These are phyloP conservation scores for Syrista parreyssii DNA, from an alignment of 2,888 invertebrate species.

Conservation along the genomic window DNA sequence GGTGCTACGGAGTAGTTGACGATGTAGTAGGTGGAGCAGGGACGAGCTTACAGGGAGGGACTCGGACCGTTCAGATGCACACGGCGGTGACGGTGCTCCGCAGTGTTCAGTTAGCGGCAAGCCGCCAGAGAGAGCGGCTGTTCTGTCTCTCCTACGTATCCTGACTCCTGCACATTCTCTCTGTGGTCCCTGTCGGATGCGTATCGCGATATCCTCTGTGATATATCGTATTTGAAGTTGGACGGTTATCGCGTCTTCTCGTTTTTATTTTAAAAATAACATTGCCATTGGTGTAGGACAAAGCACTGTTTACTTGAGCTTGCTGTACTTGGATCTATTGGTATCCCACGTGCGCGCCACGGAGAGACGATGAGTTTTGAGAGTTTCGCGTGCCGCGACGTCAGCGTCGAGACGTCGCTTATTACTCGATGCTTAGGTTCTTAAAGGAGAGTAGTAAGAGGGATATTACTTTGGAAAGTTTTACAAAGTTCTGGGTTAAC, in stretches of 20 bases:
- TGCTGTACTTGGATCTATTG: background rate
- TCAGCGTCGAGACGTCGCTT: background rate
- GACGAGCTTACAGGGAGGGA: slow-evolving; percentile 25
- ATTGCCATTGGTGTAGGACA: background rate
- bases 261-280: background rate
- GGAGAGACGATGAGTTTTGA: background rate
- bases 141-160: background rate
- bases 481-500: background rate
- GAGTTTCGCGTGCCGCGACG: background rate
- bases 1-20: background rate
- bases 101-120: slow-evolving; percentile 62
- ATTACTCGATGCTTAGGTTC: background rate
- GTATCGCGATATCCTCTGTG: background rate
- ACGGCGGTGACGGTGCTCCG: slow-evolving; percentile 54
- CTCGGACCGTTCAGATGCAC: slow-evolving; percentile 45
- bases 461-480: background rate
- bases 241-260: background rate
- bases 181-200: background rate
- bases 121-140: slow-evolving; percentile 44
- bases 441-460: background rate
- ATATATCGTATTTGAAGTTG: background rate
- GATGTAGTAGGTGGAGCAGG: slow-evolving; percentile 35
- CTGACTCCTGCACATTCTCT: background rate
- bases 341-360: background rate
- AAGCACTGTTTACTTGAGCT: background rate